These are phyloP conservation scores for Petrocephalus zakoni DNA, from an alignment of 2,113 vertebrate species.

Conservation along the genomic window DNA sequence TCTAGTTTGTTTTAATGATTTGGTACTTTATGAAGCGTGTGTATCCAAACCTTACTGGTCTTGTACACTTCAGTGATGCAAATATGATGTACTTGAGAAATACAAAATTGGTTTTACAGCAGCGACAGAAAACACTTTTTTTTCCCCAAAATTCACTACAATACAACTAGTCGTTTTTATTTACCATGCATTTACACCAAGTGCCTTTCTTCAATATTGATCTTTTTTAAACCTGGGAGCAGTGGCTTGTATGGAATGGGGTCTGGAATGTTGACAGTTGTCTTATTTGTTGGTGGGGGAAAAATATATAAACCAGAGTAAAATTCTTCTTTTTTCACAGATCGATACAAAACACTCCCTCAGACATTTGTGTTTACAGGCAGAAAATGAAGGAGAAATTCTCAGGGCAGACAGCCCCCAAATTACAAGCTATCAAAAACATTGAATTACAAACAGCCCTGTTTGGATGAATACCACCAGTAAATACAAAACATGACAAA, in stretches of 20 bases:
- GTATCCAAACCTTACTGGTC: neutral
- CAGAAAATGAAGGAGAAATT: constrained; percentile 4
- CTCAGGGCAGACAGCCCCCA: neutral
- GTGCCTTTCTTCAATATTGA: neutral
- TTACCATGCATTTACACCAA: neutral
- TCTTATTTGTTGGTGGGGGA: neutral
- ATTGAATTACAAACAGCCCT: neutral
- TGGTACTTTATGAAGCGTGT: neutral
- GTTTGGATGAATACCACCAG: constrained; percentile 28
- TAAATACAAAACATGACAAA: constrained; percentile 46
- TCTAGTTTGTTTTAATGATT: neutral
- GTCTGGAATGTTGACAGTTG: neutral
- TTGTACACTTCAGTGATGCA: neutral
- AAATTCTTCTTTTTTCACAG: neutral
- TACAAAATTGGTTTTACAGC: neutral
- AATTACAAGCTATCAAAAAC: neutral
- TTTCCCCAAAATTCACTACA: neutral
- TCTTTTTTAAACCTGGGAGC: neutral
- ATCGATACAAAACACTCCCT: neutral
- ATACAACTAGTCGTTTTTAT: neutral
- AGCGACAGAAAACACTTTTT: neutral
- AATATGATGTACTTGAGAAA: neutral
- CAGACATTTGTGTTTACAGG: neutral
- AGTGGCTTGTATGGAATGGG: neutral
- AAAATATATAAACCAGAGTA: neutral